Evolutionary conservation across 2,113 vertebrate species (phyloP), one percentile per base, ranked within the genome.

Genomic region (Cyprinodon brontotheroides): DNA sequence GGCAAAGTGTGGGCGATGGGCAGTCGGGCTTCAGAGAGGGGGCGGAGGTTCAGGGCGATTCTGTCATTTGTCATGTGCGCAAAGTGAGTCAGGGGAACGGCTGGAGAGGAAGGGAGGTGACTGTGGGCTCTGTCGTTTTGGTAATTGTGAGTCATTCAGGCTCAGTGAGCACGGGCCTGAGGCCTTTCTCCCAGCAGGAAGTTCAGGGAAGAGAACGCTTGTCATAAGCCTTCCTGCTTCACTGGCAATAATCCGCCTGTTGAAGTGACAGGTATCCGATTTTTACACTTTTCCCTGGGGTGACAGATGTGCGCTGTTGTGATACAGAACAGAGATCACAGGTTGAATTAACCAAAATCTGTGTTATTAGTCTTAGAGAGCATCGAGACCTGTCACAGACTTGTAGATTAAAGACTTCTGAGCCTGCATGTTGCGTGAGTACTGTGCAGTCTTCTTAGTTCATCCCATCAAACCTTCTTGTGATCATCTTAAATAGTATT

Each of bases 91-190:
- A 92, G 78, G 79, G 86, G 87, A 78, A 83, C 22, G 72, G 86
- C 77, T 86, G 84, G 71, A 77, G 77, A 81, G 68, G 73, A 81
- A 73, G 78, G 86, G 83, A 88, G 90, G 84, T 74, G 88, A 86
- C 83, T 75, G 80, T 70, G 45, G 86, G 89, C 86, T 82, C 83
- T 36, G 86, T 84, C 86, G 67, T 86, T 45, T 75, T 83, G 86
- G 89, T 93, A 93, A 93, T 88, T 93, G 92, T 94, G 92, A 93
- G 87, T 93, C 92, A 93, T 87, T 92, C 84, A 86, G 88, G 81
- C 87, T 90, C 86, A 82, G 86, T 78, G 89, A 91, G 83, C 75
- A 79, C 87, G 61, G 80, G 87, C 90, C 87, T 77, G 73, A 69
- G 86, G 87, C 88, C 85, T 78, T 74, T 81, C 79, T 87, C 86